These are phyloP conservation scores for Lycaena phlaeas DNA, from an alignment of 2,888 invertebrate species.

Conservation along the genomic window DNA sequence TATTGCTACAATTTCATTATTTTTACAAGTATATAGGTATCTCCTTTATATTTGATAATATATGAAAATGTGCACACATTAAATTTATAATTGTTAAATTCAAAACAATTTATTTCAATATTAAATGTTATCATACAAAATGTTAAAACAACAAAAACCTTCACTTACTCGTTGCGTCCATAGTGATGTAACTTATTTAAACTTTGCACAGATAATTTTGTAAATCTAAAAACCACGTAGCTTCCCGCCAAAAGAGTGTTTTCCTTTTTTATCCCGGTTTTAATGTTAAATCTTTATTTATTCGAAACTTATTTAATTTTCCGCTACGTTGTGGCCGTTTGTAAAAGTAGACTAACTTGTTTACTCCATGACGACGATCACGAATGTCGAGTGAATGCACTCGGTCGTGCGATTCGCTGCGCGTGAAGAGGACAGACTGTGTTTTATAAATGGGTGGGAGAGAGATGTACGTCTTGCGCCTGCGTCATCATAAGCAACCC, in stretches of 20 bases:
- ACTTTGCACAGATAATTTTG: conserved; percentile 39
- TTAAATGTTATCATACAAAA: too few relatives aligned
- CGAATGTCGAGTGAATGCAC: conserved; percentile 52
- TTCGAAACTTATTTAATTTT: too few relatives aligned
- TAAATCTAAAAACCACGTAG: too few relatives aligned
- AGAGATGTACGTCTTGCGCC: conserved; percentile 18
- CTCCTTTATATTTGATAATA: too few relatives aligned
- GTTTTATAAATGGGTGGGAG: conserved; percentile 10
- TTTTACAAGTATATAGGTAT: too few relatives aligned
- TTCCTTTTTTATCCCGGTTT: too few relatives aligned
- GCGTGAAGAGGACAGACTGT: conserved; percentile 17
- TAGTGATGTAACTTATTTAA: conserved; percentile 59
- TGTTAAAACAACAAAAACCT: conserved; percentile 20
- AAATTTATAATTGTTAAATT: too few relatives aligned
- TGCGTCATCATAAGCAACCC: conserved; percentile 21
- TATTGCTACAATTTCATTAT: too few relatives aligned
- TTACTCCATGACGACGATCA: conserved; percentile 40
- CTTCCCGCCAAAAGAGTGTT: too few relatives aligned
- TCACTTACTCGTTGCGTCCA: conserved; percentile 68
- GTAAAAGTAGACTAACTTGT: conserved; percentile 25
- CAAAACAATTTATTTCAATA: too few relatives aligned
- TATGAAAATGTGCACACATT: too few relatives aligned
- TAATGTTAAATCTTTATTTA: too few relatives aligned
- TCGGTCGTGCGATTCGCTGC: conserved; percentile 21
- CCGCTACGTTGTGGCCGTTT: conserved; percentile 10